Conservation (phyloP, 2,797 vertebrate genomes). For the Cyprinodon diabolis region DNA sequence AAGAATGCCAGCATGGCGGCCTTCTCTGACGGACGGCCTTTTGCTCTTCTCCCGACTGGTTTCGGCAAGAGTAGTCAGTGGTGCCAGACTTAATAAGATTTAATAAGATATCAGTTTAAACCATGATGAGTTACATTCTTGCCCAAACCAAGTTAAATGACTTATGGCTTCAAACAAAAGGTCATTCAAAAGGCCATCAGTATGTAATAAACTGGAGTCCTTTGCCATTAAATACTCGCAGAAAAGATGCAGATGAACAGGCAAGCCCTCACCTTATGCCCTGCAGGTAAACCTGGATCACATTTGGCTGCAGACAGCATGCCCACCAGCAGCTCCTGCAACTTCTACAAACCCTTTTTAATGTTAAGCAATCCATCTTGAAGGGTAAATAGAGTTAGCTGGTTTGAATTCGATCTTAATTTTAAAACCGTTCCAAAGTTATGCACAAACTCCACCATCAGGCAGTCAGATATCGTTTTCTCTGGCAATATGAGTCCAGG, state of each 20-base stretch:
- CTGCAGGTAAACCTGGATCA: constrained; percentile 91
- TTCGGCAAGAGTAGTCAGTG: neutral
- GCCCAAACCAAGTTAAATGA: neutral
- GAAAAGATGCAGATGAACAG: neutral
- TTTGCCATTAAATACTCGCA: constrained; percentile 5
- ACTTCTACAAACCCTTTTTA: constrained; percentile 83
- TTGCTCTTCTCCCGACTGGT: too few relatives aligned
- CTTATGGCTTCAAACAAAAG: neutral
- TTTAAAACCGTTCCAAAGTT: constrained; percentile 94
- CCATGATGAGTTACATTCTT: neutral
- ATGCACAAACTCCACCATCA: constrained; percentile 94
- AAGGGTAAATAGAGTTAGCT: constrained; percentile 85
- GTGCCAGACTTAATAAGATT: neutral
- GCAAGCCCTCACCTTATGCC: constrained; percentile 84
- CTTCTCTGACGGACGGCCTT: constrained; percentile 88
- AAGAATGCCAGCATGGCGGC: constrained; percentile 90
- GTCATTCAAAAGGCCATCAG: neutral
- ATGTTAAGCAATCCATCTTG: constrained; percentile 92
- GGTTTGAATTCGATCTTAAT: constrained; percentile 84
- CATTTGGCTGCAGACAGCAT: constrained; percentile 90
- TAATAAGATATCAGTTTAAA: too few relatives aligned
- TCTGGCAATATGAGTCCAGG: constrained; percentile 90
- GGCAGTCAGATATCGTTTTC: constrained; percentile 89
- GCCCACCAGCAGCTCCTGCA: constrained; percentile 92
- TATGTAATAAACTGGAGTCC: neutral